Base-by-base conservation (phyloP, 1,140 invertebrate species). In the Penaeus japonicus region DNA sequence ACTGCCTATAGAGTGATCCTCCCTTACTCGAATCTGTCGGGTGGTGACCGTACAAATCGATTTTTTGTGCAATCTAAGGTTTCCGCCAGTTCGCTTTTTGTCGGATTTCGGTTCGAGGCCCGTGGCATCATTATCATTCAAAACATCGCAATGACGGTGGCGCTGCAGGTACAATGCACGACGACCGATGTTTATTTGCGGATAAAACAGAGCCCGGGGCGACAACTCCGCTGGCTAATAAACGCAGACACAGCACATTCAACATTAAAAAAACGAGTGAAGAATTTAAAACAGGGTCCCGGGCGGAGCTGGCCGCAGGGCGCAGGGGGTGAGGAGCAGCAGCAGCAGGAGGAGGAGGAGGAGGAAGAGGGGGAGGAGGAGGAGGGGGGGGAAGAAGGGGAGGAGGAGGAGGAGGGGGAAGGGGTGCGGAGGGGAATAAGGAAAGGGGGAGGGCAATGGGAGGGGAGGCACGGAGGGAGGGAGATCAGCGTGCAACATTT, bases 21-120 rank as follows among this genome's bases (percentile, higher is more conserved):
- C 70, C 55, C 53, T 55, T 39, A 59, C 73, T 78, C 84, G 84
- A 85, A 78, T 85, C 84, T 78, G 73, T 62, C 55, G 73, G 30
- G 53, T 39, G 75, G 84, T 85, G 84, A 85, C 84, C 73, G 84
- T 78, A 85, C 73, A 85, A 78, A 85, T 85, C 84, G 84, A 85
- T 85, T 85, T 85, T 85, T 82, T 79, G 75, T 35, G 39, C 39
- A 39, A 24, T 78, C 55, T 85, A 30, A 62, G 84, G 17, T 73
- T 78, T 85, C 75, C 84, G 84, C n/a, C 78, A 73, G 27, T 62
- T 62, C 62, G 77, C 75, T 85, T 12, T 22, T 39, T 65, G 53
- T 85, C 78, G 77, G 57, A 62, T 65, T 27, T 47, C 27, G 18
- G 4, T 39, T 27, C 47, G 32, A 53, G 39, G 79, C 39, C 79